These are phyloP conservation scores for Ciona savignyi DNA, from an alignment of 23 tunicate species.

Conservation along the genomic window DNA sequence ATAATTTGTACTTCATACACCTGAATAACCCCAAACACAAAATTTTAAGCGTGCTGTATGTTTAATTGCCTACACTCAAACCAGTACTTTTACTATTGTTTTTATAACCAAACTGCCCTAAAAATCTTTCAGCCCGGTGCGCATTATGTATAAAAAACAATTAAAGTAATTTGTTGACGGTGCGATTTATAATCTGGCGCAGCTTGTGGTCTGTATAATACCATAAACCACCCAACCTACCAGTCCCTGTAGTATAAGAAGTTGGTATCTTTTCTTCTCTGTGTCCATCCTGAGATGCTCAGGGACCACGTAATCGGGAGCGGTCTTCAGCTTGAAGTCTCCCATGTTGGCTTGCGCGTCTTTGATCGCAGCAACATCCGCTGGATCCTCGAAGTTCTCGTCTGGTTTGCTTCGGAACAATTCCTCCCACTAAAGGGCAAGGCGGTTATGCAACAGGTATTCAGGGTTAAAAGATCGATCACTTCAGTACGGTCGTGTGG, in stretches of 20 bases:
- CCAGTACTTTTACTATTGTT: too few species aligned
- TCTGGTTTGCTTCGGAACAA: conserved; percentile 74
- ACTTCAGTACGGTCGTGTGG: too few species aligned
- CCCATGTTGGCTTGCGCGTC: conserved; percentile 93
- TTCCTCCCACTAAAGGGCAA: conserved; percentile 66
- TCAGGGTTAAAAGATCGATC: too few species aligned
- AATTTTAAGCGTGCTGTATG: too few species aligned
- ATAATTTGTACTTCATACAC: neutral
- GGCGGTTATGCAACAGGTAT: neutral
- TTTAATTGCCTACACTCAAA: too few species aligned
- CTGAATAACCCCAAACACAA: too few species aligned
- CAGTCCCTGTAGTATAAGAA: conserved; percentile 59
- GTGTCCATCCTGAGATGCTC: conserved; percentile 98
- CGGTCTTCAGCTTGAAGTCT: conserved; percentile 86
- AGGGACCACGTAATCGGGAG: conserved; percentile 95
- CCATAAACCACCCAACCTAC: conserved; percentile 22
- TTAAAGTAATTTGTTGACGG: too few species aligned
- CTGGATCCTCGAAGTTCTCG: conserved; percentile 87
- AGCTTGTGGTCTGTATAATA: too few species aligned
- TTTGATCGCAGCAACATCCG: conserved; percentile 79
- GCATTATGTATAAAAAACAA: too few species aligned
- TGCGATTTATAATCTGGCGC: too few species aligned
- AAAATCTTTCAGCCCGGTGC: too few species aligned
- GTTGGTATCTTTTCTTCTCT: conserved; percentile 79
- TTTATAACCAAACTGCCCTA: too few species aligned